phyloP scores from a whole-genome alignment of 2,113 vertebrate species.

The Lampris incognitus region DNA sequence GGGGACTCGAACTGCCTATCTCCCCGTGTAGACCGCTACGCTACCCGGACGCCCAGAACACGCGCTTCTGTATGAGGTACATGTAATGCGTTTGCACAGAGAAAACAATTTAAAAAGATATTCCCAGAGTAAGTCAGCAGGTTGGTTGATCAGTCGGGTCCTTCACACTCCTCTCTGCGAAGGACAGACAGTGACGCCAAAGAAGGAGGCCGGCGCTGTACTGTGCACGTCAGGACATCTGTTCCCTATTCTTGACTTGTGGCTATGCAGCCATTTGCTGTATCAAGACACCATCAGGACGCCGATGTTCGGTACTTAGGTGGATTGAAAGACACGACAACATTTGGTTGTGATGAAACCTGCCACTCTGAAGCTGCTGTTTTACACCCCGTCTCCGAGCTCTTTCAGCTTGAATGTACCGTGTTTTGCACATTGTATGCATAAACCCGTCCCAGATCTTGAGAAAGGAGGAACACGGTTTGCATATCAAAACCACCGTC shows the following conservation, averaged over 20 bases:
- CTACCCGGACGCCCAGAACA: too few relatives aligned
- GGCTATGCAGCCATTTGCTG: too few relatives aligned
- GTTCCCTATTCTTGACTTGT: constrained; percentile 55
- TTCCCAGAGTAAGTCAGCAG: constrained; percentile 40
- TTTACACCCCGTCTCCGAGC: constrained; percentile 48
- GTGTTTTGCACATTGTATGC: not conserved
- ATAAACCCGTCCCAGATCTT: constrained; percentile 10
- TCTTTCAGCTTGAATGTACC: constrained; percentile 18
- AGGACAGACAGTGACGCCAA: constrained; percentile 38
- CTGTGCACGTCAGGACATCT: constrained; percentile 12
- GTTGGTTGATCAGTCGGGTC: constrained; percentile 50
- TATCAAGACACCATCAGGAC: constrained; percentile 42
- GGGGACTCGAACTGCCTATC: too few relatives aligned
- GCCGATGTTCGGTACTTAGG: constrained; percentile 54
- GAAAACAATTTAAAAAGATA: constrained; percentile 14
- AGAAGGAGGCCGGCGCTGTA: constrained; percentile 28
- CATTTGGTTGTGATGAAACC: constrained; percentile 64
- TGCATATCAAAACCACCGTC: too few relatives aligned
- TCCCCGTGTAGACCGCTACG: too few relatives aligned
- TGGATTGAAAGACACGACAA: constrained; percentile 65
- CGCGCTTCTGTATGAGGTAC: too few relatives aligned
- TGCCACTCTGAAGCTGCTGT: constrained; percentile 52
- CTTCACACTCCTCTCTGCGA: constrained; percentile 48
- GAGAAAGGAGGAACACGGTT: not conserved
- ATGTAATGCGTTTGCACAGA: not conserved